Evolutionary conservation across 1,140 invertebrate species (phyloP).

Genomic region (Hyphantria cunea): DNA sequence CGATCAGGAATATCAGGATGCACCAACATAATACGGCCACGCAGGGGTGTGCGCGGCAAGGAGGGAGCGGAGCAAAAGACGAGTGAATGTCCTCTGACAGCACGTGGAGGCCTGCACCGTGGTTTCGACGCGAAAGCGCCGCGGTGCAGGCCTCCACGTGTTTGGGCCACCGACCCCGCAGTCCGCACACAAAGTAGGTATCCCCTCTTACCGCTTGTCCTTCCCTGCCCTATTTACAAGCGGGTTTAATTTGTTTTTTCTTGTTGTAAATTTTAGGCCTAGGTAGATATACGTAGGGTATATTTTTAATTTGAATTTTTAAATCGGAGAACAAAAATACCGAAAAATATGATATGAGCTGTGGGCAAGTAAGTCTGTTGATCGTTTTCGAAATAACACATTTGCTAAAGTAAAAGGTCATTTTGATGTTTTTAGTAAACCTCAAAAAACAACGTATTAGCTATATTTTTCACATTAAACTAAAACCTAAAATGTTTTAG

Average conservation of each 20-base stretch:
- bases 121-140: slow-evolving; percentile 66
- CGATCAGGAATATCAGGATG: slow-evolving; percentile 75
- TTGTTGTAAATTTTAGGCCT: background rate
- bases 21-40: slow-evolving; percentile 56
- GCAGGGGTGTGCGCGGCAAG: slow-evolving; percentile 54
- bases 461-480: too few species aligned
- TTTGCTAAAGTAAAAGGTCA: too few species aligned
- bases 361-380: too few species aligned
- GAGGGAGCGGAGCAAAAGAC: slow-evolving; percentile 54
- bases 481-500: too few species aligned
- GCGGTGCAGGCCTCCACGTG: slow-evolving; percentile 78
- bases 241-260: background rate
- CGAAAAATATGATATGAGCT: too few species aligned
- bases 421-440: too few species aligned
- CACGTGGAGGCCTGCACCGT: slow-evolving; percentile 76
- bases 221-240: slow-evolving; percentile 47
- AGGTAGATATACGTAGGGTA: too few species aligned
- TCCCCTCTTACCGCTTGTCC: slow-evolving; percentile 48
- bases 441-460: too few species aligned
- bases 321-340: too few species aligned
- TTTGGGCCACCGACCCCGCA: slow-evolving; percentile 68
- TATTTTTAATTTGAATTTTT: too few species aligned
- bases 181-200: slow-evolving; percentile 39
- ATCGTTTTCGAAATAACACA: too few species aligned
- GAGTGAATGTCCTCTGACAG: slow-evolving; percentile 74